A percentile compares a stretch with the other conserved stretches of the same genome.
These are phyloP conservation scores for Cheilosia pagana DNA, from an alignment of 2,888 invertebrate species.

Conservation along the genomic window DNA sequence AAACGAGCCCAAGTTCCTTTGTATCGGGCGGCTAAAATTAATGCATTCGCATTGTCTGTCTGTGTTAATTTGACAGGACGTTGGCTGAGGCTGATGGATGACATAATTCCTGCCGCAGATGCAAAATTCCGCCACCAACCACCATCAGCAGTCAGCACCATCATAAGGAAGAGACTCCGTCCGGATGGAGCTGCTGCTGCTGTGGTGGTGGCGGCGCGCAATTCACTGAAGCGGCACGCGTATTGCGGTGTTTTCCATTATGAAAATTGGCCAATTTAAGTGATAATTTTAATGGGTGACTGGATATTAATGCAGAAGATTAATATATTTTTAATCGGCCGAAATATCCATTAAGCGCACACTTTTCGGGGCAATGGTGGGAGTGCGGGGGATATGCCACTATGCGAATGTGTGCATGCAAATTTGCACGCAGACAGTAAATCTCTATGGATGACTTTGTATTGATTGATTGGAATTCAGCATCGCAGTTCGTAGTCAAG, in stretches of 20 bases:
- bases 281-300: conserved; percentile 73
- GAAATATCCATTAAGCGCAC: conserved; percentile 50
- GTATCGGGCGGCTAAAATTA: conserved; percentile 36
- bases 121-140: neutral
- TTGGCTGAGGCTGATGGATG: conserved; percentile 42
- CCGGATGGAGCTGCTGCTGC: too few relatives aligned
- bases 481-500: conserved; percentile 32
- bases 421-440: conserved; percentile 22
- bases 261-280: conserved; percentile 71
- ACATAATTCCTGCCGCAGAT: conserved; percentile 48
- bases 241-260: conserved; percentile 71
- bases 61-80: conserved; percentile 63
- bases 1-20: conserved; percentile 35
- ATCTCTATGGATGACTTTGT: conserved; percentile 46
- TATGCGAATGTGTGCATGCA: neutral
- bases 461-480: conserved; percentile 66
- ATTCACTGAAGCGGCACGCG: conserved; percentile 60
- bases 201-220: neutral
- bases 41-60: conserved; percentile 63
- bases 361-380: conserved; percentile 5
- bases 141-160: too few relatives aligned
- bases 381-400: neutral
- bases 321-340: conserved; percentile 70
- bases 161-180: neutral
- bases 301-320: conserved; percentile 71